Conservation (phyloP, 2,888 invertebrate species). For the Eudasyphora cyanicolor region DNA sequence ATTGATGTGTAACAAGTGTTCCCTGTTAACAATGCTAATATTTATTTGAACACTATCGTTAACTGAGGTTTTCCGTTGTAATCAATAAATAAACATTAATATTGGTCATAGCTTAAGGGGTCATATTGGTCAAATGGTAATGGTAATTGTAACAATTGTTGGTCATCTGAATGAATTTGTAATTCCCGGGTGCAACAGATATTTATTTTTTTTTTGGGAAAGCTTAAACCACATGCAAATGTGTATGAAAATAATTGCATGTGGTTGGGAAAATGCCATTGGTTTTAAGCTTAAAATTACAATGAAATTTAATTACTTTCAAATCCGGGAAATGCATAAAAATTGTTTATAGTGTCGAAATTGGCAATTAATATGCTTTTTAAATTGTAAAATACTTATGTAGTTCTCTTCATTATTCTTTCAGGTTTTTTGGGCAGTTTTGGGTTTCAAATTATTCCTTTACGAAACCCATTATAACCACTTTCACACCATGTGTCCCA, state of each 20-base stretch:
- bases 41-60: constrained; percentile 32
- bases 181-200: constrained; percentile 40
- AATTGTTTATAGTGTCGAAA: no score
- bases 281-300: no score
- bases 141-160: neutral
- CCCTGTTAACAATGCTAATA: constrained; percentile 4
- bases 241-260: no score
- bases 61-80: constrained; percentile 21
- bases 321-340: no score
- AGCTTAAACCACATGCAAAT: neutral
- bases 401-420: no score
- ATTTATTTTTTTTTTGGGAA: neutral
- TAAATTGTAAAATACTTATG: no score
- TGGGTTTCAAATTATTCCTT: no score
- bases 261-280: no score
- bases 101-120: neutral
- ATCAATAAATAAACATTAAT: constrained; percentile 10
- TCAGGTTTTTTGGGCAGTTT: no score
- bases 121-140: neutral
- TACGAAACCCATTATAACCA: neutral
- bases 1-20: constrained; percentile 13
- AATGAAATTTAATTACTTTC: no score
- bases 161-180: neutral
- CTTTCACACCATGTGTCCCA: neutral
- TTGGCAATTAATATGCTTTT: no score